These are phyloP conservation scores for Caenorhabditis latens DNA, from an alignment of 1,140 invertebrate species.

Conservation along the genomic window DNA sequence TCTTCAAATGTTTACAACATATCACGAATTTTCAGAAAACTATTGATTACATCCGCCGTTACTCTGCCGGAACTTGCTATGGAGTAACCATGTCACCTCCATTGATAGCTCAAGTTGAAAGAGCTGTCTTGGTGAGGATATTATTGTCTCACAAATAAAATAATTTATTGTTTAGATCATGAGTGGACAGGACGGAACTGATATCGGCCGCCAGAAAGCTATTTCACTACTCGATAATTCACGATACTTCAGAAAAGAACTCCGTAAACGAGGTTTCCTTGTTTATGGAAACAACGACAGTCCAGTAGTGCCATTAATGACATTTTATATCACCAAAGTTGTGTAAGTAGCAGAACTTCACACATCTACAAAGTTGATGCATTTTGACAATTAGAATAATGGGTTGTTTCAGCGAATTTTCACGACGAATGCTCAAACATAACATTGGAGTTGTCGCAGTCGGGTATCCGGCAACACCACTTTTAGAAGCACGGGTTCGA, in stretches of 20 bases:
- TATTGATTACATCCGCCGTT: slow-evolving; percentile 78
- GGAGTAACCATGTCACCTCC: slow-evolving; percentile 79
- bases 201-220: slow-evolving; percentile 75
- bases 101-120: slow-evolving; percentile 79
- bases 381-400: no score
- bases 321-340: slow-evolving; percentile 93
- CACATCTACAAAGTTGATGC: not conserved
- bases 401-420: slow-evolving; percentile 80
- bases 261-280: slow-evolving; percentile 86
- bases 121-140: slow-evolving; percentile 50
- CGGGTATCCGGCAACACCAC: slow-evolving; percentile 94
- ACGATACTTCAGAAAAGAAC: slow-evolving; percentile 66
- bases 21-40: slow-evolving; percentile 72
- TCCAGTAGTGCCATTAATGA: slow-evolving; percentile 92
- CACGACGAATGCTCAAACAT: slow-evolving; percentile 85
- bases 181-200: slow-evolving; percentile 78
- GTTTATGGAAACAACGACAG: slow-evolving; percentile 94
- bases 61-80: slow-evolving; percentile 79
- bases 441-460: slow-evolving; percentile 93
- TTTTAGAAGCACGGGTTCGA: slow-evolving; percentile 90
- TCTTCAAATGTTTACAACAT: no score
- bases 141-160: slow-evolving; percentile 9
- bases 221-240: slow-evolving; percentile 68
- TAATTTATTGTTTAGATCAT: slow-evolving; percentile 74
- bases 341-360: slow-evolving; percentile 81